Evolutionary conservation across 30 jellyfish, hydroid and myxozoan species (phyloP).

Genomic region (Pseudorhiza aurosa): DNA sequence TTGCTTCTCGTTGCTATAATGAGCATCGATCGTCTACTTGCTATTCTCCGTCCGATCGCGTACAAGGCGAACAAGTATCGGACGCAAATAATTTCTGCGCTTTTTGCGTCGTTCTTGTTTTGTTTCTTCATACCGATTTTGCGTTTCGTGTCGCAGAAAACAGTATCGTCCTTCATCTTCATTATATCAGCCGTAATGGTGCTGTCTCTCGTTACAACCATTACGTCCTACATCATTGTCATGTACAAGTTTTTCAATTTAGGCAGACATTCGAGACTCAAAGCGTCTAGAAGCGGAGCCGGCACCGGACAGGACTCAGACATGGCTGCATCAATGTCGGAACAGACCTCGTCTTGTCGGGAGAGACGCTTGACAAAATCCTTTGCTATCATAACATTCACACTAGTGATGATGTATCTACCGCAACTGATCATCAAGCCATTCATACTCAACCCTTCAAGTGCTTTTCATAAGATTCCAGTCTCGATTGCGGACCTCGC

Average conservation of each 20-base stretch:
- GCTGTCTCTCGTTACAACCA: conserved; percentile 40
- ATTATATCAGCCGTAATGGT: conserved; percentile 49
- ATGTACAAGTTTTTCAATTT: conserved; percentile 41
- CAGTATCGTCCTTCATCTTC: conserved; percentile 47
- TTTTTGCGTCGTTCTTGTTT: conserved; percentile 25
- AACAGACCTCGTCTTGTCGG: conserved; percentile 14
- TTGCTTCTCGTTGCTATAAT: conserved; percentile 55
- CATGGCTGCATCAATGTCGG: conserved; percentile 23
- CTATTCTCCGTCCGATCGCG: conserved; percentile 55
- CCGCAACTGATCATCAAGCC: conserved; percentile 72
- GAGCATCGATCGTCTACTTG: conserved; percentile 70
- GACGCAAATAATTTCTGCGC: conserved; percentile 10
- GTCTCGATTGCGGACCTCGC: conserved; percentile 67
- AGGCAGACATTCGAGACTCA: conserved; percentile 8
- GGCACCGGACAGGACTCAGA: conserved; percentile 10
- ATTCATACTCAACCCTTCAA: conserved; percentile 36
- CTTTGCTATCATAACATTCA: conserved; percentile 58
- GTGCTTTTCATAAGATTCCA: conserved; percentile 15
- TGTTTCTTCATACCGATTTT: conserved; percentile 56
- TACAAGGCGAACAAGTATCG: conserved; percentile 67
- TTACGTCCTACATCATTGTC: conserved; percentile 47
- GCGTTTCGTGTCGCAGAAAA: conserved; percentile 37
- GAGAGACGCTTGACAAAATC: conserved; percentile 64
- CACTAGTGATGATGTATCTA: conserved; percentile 60
- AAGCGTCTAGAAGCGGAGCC: neutral